Evolutionary conservation across 1,140 invertebrate genomes (phyloP).

Genomic region (Drosophila yakuba): DNA sequence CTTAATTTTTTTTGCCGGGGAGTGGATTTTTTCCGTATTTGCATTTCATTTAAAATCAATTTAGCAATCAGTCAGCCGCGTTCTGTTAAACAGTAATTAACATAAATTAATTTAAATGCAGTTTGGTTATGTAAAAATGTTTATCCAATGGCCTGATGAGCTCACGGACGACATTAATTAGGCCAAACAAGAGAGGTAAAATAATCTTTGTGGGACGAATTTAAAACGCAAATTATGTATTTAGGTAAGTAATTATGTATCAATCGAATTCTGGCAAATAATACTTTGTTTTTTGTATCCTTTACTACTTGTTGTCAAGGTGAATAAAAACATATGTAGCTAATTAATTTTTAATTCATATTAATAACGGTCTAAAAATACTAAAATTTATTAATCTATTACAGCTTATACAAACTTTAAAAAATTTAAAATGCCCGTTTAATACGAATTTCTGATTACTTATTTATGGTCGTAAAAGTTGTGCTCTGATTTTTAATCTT

Average conservation of each 20-base stretch:
- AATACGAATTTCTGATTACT: conserved; percentile 36
- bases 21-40: conserved; percentile 55
- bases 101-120: conserved; percentile 73
- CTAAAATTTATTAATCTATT: conserved; percentile 66
- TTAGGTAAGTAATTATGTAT: conserved; percentile 2
- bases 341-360: conserved; percentile 29
- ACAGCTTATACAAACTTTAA: conserved; percentile 10
- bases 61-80: conserved; percentile 68
- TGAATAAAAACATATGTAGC: too few species aligned
- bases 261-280: neutral
- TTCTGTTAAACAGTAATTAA: conserved; percentile 81
- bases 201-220: neutral
- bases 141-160: conserved; percentile 51
- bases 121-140: conserved; percentile 59
- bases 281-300: conserved; percentile 2
- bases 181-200: conserved; percentile 14
- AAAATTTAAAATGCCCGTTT: conserved; percentile 12
- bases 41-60: conserved; percentile 78
- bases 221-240: conserved; percentile 5
- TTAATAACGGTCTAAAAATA: conserved; percentile 27
- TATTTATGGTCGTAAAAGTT: conserved; percentile 36
- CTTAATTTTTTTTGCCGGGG: conserved; percentile 24
- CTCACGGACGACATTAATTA: conserved; percentile 56
- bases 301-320: too few species aligned
- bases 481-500: conserved; percentile 34